Evolutionary conservation across 2,113 vertebrate species (phyloP).

Genomic region (Rhodinocichla rosea): DNA sequence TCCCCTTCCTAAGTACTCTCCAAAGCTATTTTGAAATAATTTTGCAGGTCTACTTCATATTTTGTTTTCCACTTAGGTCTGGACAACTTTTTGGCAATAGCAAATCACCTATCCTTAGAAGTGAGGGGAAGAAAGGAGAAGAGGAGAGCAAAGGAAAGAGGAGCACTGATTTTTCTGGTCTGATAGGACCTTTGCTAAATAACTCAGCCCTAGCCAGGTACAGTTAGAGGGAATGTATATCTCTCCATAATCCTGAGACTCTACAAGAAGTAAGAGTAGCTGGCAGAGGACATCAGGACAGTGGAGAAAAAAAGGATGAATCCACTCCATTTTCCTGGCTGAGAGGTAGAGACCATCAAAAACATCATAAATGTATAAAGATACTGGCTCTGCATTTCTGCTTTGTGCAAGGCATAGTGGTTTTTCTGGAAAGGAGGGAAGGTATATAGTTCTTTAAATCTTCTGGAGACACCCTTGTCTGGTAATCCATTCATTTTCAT

Average conservation of each 20-base stretch:
- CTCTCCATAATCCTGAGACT: background rate
- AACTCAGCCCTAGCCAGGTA: background rate
- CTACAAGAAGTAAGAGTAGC: background rate
- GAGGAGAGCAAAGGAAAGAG: background rate
- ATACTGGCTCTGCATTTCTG: background rate
- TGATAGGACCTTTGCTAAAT: background rate
- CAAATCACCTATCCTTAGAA: background rate
- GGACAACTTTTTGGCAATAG: background rate
- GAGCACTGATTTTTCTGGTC: rapidly evolving
- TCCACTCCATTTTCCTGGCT: background rate
- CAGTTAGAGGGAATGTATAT: background rate
- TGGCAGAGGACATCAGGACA: background rate
- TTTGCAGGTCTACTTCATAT: background rate
- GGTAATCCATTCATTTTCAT: background rate
- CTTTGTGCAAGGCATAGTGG: background rate
- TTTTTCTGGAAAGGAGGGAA: background rate
- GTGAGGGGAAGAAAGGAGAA: background rate
- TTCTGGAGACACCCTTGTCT: background rate
- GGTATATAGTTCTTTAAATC: background rate
- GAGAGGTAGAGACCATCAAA: background rate
- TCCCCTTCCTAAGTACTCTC: background rate
- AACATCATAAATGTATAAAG: background rate
- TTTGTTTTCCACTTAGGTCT: background rate
- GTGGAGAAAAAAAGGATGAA: background rate
- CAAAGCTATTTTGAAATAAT: background rate